Base-by-base conservation (phyloP, 2,113 vertebrate genomes). In the Scomber japonicus region DNA sequence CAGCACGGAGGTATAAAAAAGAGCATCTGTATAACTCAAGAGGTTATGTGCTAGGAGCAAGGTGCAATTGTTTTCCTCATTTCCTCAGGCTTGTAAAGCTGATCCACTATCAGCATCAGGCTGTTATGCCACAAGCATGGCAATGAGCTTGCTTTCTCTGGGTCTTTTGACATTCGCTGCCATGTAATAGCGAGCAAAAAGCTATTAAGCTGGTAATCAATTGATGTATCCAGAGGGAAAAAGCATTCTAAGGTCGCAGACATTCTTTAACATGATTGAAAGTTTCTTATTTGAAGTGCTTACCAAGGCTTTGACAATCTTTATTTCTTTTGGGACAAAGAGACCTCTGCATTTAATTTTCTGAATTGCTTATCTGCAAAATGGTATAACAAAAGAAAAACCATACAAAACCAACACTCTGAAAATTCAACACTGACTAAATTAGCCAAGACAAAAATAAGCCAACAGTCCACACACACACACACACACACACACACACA, bases 161-260 rank as follows among this genome's bases (percentile, higher is more conserved):
- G 83, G 82, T 82, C 87, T 87, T 92, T 88, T 90, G 90, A 93
- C 91, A 91, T 91, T 92, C 91, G 74, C 78, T 84, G 69, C 85
- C 53, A 85, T 85, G 86, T 84, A 93, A 89, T 89, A 87, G 89
- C 81, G 82, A 83, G 86, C 85, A 84, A 88, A 91, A 91, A 91
- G 76, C 90, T 86, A 93, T 94, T 90, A 93, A 83, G 85, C 77
- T n/a, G 13, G 87, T 91, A 91, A 92, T 93, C 91, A 94, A 89
- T 89, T 91, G 88, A 89, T 86, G 82, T 73, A 84, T 92, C 89
- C 81, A 24, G 57, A 70, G 87, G 82, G 81, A 68, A 81, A 87
- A 83, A 67, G 60, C 80, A 79, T 75, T 92, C 60, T 44, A 81
- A 88, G 75, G 77, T 55, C n/a, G 30, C 80, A 50, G 65, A 84